phyloP scores from a whole-genome alignment of 2,113 vertebrate species.

The Pampusana beccarii region DNA sequence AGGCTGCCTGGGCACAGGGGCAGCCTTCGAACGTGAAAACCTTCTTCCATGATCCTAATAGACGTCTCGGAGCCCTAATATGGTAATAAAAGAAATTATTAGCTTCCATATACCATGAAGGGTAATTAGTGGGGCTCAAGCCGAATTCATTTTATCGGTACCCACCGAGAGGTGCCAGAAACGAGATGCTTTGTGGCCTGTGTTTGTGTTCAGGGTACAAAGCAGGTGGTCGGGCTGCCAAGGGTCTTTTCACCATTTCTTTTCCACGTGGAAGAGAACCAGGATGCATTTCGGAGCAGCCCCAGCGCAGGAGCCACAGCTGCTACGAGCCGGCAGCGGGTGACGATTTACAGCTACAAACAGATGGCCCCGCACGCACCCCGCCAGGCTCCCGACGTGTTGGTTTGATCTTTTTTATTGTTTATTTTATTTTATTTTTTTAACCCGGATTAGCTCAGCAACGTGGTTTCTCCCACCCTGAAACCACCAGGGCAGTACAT shows the following conservation, averaged over 20 bases:
- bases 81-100: background rate
- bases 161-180: accelerated
- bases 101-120: background rate
- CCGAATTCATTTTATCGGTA: background rate
- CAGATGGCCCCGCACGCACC: background rate
- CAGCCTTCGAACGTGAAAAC: background rate
- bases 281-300: too few relatives aligned
- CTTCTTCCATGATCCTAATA: accelerated
- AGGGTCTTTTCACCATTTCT: accelerated
- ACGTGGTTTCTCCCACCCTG: background rate
- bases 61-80: background rate
- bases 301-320: background rate
- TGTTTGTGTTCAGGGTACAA: background rate
- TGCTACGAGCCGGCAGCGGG: background rate
- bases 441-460: background rate
- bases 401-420: background rate
- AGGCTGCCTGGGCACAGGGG: accelerated
- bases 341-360: background rate
- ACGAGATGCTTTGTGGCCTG: accelerated
- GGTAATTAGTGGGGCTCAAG: background rate
- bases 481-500: accelerated
- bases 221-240: background rate
- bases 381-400: background rate
- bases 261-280: background rate
- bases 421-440: background rate